Evolutionary conservation across 2,113 vertebrate species (phyloP).

Genomic region (Toxotes jaculatrix): DNA sequence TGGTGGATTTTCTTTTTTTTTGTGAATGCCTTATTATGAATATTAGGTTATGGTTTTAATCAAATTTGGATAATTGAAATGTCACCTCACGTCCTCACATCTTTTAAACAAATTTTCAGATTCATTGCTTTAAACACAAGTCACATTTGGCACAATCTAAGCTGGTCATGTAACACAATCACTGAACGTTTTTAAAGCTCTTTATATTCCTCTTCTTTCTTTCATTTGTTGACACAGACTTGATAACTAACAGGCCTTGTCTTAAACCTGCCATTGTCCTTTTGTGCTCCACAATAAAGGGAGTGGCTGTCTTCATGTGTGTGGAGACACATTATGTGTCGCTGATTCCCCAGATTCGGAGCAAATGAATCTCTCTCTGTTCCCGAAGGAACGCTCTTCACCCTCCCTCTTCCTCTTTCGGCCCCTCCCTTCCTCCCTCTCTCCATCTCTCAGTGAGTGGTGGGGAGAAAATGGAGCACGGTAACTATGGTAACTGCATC

Average conservation of each 20-base stretch:
- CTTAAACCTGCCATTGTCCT: conserved; percentile 55
- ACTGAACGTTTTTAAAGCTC: background rate
- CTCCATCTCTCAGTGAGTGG: conserved; percentile 51
- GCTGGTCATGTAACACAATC: background rate
- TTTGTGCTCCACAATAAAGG: conserved; percentile 67
- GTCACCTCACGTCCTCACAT: too few species aligned
- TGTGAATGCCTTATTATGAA: background rate
- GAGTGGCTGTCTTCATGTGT: conserved; percentile 64
- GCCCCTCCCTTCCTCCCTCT: conserved; percentile 47
- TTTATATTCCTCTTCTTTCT: background rate
- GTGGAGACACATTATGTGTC: conserved; percentile 56
- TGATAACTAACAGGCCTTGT: background rate
- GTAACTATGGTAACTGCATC: conserved; percentile 88
- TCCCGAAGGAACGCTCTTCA: conserved; percentile 53
- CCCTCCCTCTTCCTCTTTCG: conserved; percentile 43
- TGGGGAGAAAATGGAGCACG: conserved; percentile 80
- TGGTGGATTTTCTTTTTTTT: background rate
- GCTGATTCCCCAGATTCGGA: conserved; percentile 66
- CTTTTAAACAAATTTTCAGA: background rate
- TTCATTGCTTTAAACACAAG: background rate
- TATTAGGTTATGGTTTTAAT: background rate
- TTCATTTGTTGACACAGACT: conserved; percentile 1
- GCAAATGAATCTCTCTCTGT: conserved; percentile 64
- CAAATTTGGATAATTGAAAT: background rate
- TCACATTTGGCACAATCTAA: background rate